Base-by-base conservation (phyloP, 2,113 vertebrate genomes). In the Calypte anna region DNA sequence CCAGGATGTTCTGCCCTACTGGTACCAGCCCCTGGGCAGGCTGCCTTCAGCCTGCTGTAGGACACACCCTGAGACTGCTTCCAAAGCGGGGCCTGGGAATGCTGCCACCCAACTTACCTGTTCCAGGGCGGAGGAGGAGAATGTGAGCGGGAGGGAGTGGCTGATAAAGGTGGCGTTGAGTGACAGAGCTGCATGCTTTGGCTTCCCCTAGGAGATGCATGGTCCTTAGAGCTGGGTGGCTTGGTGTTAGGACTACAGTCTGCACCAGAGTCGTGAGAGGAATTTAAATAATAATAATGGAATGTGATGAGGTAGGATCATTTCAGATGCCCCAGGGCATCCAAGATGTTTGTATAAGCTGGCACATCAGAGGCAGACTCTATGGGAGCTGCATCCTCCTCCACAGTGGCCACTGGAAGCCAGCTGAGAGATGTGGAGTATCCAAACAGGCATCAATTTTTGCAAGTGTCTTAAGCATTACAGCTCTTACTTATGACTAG, bases 51-150 rank as follows among this genome's bases (percentile, higher is more conserved):
- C 64, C 90, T 31, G 58, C 14, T 14, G 36, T 8, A 67, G 31
- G 43, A 80, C 95, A 66, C 96, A 61, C 96, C 96, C 95, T 92
- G 91, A 95, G 75, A 92, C 88, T 90, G 53, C 68, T 78, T 93
- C 76, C 93, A 88, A 86, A 88, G 58, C 21, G 61, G 73, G 90
- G 79, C 93, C 90, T 96, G 93, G 94, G 94, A 96, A 96, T 3
- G 3, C 57, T 36, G 88, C 86, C 95, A 94, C 88, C 76, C 88
- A 94, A 80, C 24, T 50, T 88, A 94, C 94, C 90, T 91, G 94
- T 97, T 97, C 90, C 88, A 88, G 95, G 93, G 94, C 3, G 91
- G 95, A 94, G 94, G 53, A 88, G 53, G 73, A 76, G 83, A 86
- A 88, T 30, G 85, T 50, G 74, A 90, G 43, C 69, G 76, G 54